A percentile compares a stretch with the other conserved stretches of the same genome.
phyloP scores from a whole-genome alignment of 92 coral and sea anemone genomes.

The Porites evermanni region DNA sequence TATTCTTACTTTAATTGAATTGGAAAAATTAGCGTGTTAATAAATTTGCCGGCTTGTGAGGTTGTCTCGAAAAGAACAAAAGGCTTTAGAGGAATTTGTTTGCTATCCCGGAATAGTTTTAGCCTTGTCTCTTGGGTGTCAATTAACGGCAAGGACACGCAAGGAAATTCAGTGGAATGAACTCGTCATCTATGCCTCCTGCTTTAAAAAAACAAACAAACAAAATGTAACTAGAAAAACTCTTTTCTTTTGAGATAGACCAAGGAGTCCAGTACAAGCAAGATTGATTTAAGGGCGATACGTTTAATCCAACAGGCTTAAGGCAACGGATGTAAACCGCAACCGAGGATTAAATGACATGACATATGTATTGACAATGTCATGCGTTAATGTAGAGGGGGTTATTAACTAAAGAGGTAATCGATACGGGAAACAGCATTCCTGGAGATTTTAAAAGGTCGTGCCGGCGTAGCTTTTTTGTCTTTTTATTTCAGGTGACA shows the following conservation, averaged over 20 bases:
- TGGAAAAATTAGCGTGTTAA: constrained; percentile 10
- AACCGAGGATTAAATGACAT: constrained; percentile 23
- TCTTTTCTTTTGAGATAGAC: not conserved
- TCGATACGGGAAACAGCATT: constrained; percentile 24
- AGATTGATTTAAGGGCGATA: not conserved
- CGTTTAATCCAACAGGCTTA: not conserved
- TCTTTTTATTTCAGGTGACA: not conserved
- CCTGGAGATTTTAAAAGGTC: not conserved
- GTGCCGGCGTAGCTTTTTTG: not conserved
- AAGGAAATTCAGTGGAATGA: not conserved
- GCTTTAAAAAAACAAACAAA: not conserved
- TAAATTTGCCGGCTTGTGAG: constrained; percentile 24
- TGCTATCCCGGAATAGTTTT: constrained; percentile 12
- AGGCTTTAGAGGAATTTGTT: constrained; percentile 25
- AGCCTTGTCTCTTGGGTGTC: not conserved
- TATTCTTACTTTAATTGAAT: constrained; percentile 6
- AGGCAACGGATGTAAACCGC: constrained; percentile 24
- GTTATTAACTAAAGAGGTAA: constrained; percentile 19
- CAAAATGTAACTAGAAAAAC: not conserved
- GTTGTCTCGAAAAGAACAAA: constrained; percentile 21
- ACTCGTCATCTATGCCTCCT: not conserved
- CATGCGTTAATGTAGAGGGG: constrained; percentile 6
- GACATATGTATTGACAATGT: constrained; percentile 3
- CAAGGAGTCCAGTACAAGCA: not conserved
- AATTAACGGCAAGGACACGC: not conserved